Percentiles rank a stretch among this genome's conserved stretches.
Evolutionary conservation across 2,888 invertebrate genomes (phyloP).

Genomic region (Philonicus albiceps): DNA sequence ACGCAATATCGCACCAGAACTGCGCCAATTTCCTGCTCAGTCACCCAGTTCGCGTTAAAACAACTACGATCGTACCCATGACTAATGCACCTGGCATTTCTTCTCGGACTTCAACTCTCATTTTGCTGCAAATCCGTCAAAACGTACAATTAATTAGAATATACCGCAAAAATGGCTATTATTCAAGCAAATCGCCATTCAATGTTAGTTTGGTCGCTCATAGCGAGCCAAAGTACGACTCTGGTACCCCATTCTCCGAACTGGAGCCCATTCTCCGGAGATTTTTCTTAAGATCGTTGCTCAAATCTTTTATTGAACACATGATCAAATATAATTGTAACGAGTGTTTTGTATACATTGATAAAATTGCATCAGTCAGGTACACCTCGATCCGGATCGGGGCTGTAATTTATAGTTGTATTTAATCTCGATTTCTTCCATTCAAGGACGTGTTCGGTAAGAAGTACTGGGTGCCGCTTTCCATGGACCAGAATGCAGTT

Average conservation of each 20-base stretch:
- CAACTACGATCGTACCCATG: not conserved
- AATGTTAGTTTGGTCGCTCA: not conserved
- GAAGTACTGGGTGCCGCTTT: not conserved
- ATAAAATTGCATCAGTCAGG: not conserved
- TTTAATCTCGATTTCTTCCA: not conserved
- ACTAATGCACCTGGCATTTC: not conserved
- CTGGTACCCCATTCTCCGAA: not conserved
- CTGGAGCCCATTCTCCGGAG: not conserved
- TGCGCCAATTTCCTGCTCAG: not conserved
- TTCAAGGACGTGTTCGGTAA: not conserved
- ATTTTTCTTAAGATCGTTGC: not conserved
- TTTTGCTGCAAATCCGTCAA: not conserved
- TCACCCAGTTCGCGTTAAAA: not conserved
- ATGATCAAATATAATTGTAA: not conserved
- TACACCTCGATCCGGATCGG: not conserved
- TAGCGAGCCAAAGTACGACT: not conserved
- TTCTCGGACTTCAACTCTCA: not conserved
- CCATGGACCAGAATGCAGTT: not conserved
- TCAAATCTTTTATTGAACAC: not conserved
- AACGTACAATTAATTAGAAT: not conserved
- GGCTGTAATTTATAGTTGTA: not conserved
- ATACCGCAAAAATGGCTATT: not conserved
- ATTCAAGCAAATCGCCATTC: not conserved
- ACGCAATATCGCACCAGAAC: not conserved
- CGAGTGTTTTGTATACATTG: slow-evolving; percentile 3